Percentiles rank a stretch among this genome's conserved stretches.
These are phyloP conservation scores for Girardinichthys multiradiatus DNA, from an alignment of 2,113 vertebrate genomes.

Conservation along the genomic window DNA sequence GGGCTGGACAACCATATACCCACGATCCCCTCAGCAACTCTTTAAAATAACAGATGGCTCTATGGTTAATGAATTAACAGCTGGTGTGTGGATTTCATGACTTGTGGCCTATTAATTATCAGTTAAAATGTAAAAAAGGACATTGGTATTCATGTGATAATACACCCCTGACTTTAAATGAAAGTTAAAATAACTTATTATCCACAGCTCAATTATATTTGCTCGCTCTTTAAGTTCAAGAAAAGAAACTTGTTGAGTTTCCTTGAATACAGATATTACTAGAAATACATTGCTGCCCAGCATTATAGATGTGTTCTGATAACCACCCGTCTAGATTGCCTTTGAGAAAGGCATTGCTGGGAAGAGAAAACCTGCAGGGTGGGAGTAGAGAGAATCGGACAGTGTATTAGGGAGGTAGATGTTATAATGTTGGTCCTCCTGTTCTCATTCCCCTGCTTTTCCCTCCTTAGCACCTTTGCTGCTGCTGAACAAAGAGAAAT, in stretches of 20 bases:
- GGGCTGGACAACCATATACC: too few species aligned
- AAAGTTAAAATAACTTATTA: background rate
- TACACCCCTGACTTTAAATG: too few species aligned
- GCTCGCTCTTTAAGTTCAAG: background rate
- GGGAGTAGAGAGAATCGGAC: conserved; percentile 37
- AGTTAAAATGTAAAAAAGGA: too few species aligned
- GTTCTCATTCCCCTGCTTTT: conserved; percentile 60
- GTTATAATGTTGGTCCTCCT: conserved; percentile 55
- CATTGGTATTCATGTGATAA: too few species aligned
- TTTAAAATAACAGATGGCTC: too few species aligned
- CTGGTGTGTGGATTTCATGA: too few species aligned
- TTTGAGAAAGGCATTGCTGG: conserved; percentile 47
- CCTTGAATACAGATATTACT: background rate
- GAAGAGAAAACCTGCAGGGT: conserved; percentile 15
- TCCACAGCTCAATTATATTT: background rate
- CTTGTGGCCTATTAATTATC: too few species aligned
- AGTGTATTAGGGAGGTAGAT: conserved; percentile 54
- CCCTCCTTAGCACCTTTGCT: conserved; percentile 36
- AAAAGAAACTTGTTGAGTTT: background rate
- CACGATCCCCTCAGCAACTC: too few species aligned
- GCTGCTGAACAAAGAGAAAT: conserved; percentile 28
- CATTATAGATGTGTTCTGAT: conserved; percentile 1
- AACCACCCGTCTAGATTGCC: conserved; percentile 10
- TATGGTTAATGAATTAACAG: too few species aligned
- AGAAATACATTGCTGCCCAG: background rate